These are phyloP conservation scores for Chitala chitala DNA, from an alignment of 2,113 vertebrate species.

Conservation along the genomic window DNA sequence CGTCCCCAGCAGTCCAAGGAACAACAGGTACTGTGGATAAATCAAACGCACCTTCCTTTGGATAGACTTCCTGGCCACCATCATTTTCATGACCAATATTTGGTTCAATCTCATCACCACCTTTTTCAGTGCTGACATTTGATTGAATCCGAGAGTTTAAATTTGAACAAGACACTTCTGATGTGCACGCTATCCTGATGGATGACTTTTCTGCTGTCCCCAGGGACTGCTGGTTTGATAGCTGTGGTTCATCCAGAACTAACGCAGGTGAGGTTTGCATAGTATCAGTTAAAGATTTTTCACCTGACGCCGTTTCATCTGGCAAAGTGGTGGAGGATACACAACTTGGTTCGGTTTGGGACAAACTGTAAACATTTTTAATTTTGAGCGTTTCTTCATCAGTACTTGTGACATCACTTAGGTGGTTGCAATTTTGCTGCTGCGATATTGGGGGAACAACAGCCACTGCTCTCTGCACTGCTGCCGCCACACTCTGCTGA, in stretches of 20 bases:
- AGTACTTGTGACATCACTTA: background rate
- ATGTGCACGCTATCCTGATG: background rate
- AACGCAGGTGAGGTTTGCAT: background rate
- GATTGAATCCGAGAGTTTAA: background rate
- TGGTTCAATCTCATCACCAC: too few relatives aligned
- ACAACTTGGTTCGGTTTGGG: background rate
- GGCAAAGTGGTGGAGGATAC: too few relatives aligned
- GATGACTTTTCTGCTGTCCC: background rate
- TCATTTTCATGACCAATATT: too few relatives aligned
- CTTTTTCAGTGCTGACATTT: too few relatives aligned
- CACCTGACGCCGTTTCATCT: background rate
- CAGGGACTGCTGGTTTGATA: background rate
- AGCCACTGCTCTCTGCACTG: constrained; percentile 31
- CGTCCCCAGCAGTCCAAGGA: constrained; percentile 15
- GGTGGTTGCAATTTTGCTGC: background rate
- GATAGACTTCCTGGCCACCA: background rate
- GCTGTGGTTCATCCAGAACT: background rate
- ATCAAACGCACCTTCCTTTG: background rate
- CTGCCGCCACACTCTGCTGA: background rate
- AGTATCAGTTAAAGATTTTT: background rate
- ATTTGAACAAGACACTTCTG: background rate
- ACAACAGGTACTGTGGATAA: constrained; percentile 24
- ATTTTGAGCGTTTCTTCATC: constrained; percentile 1
- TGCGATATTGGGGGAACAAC: constrained; percentile 41
- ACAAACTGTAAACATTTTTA: background rate